Evolutionary conservation across 2,888 invertebrate species (phyloP).

Genomic region (Epistrophella euchroma): DNA sequence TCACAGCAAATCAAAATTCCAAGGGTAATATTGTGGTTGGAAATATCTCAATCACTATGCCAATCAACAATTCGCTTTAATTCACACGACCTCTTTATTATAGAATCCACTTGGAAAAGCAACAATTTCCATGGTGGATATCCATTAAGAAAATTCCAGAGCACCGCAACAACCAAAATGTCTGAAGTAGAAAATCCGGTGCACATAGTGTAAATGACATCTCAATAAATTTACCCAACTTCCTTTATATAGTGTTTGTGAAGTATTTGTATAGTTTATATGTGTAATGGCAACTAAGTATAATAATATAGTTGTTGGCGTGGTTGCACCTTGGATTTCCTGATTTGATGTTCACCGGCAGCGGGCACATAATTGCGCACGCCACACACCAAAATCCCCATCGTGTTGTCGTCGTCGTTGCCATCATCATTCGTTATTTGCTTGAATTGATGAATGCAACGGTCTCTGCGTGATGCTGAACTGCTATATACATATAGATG

Average conservation of each 20-base stretch:
- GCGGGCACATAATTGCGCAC: slow-evolving; percentile 30
- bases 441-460: slow-evolving; percentile 33
- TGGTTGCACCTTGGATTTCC: slow-evolving; percentile 32
- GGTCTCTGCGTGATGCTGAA: slow-evolving; percentile 1
- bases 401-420: slow-evolving; percentile 7
- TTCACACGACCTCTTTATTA: neutral
- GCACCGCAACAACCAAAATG: slow-evolving; percentile 28
- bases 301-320: slow-evolving; percentile 19
- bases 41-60: neutral
- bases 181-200: slow-evolving; percentile 36
- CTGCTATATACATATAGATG: neutral
- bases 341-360: slow-evolving; percentile 24
- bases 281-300: slow-evolving; percentile 15
- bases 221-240: slow-evolving; percentile 60
- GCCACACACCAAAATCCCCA: slow-evolving; percentile 13
- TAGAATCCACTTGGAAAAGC: slow-evolving; percentile 28
- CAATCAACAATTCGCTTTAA: neutral
- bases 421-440: slow-evolving; percentile 34
- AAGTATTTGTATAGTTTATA: neutral
- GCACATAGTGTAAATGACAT: slow-evolving; percentile 51
- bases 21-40: neutral
- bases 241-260: slow-evolving; percentile 14
- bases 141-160: slow-evolving; percentile 43
- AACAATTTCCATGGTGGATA: slow-evolving; percentile 18
- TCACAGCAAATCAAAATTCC: slow-evolving; percentile 1